A percentile compares a stretch with the other conserved stretches of the same genome.
Evolutionary conservation across 2,888 invertebrate species (phyloP).

Genomic region (Macaria notata): DNA sequence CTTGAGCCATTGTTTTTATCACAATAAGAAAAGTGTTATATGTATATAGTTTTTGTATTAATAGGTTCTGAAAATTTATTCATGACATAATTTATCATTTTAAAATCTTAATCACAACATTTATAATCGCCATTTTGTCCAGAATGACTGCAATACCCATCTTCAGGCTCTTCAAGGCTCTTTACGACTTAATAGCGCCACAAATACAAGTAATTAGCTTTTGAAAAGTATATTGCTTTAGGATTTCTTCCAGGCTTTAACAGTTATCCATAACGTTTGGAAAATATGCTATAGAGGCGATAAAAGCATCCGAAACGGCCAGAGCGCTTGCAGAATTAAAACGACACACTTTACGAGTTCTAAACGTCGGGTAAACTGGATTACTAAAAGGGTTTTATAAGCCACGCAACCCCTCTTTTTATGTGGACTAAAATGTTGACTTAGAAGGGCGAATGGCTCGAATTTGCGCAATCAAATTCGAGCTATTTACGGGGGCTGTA

Average conservation of each 20-base stretch:
- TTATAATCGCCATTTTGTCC: constrained; percentile 57
- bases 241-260: constrained; percentile 21
- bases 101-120: constrained; percentile 31
- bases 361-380: constrained; percentile 39
- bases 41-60: too few species aligned
- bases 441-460: constrained; percentile 26
- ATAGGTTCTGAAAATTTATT: too few species aligned
- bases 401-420: constrained; percentile 40
- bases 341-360: constrained; percentile 37
- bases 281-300: constrained; percentile 45
- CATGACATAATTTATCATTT: too few species aligned
- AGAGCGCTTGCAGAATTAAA: constrained; percentile 39
- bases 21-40: too few species aligned
- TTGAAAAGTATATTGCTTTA: constrained; percentile 22
- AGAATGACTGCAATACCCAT: constrained; percentile 55
- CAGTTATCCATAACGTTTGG: constrained; percentile 33
- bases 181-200: constrained; percentile 52
- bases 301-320: constrained; percentile 33
- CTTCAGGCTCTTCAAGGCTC: constrained; percentile 41
- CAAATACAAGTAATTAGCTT: constrained; percentile 55
- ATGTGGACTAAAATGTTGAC: constrained; percentile 43
- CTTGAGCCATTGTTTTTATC: too few species aligned
- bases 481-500: constrained; percentile 24
- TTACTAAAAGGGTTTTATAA: constrained; percentile 45
- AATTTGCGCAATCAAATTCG: constrained; percentile 32